Percentiles rank a stretch among this genome's conserved stretches.
Evolutionary conservation across 2,113 vertebrate genomes (phyloP).

Genomic region (Malurus elegans): DNA sequence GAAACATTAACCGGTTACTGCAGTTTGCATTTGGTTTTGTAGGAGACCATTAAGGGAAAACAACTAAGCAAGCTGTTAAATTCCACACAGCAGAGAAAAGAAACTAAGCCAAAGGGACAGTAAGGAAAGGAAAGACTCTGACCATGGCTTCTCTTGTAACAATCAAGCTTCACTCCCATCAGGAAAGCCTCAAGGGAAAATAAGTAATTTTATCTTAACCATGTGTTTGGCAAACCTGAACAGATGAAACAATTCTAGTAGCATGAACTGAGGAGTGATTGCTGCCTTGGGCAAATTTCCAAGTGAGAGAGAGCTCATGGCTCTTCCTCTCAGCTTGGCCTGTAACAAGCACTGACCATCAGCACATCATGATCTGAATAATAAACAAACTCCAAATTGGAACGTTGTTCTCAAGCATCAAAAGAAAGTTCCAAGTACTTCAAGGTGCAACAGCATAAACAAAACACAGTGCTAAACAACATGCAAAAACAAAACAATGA

Average conservation of each 20-base stretch:
- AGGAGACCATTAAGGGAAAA: background rate
- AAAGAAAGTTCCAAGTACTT: background rate
- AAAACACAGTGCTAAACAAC: background rate
- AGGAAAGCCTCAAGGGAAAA: slow-evolving; percentile 45
- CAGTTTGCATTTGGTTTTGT: background rate
- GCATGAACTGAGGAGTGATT: background rate
- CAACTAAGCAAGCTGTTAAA: background rate
- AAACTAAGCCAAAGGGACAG: background rate
- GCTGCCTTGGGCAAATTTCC: slow-evolving; percentile 32
- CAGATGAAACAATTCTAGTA: slow-evolving; percentile 9
- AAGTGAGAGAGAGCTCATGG: background rate
- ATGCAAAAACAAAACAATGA: background rate
- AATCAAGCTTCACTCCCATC: background rate
- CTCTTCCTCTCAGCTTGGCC: background rate
- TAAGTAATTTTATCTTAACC: slow-evolving; percentile 38
- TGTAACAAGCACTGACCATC: background rate
- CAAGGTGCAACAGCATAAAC: background rate
- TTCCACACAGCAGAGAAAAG: background rate
- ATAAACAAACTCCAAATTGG: background rate
- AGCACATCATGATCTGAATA: slow-evolving; percentile 3
- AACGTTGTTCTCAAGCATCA: background rate
- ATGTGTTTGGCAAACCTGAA: slow-evolving; percentile 14
- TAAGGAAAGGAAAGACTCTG: background rate
- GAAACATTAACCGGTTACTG: background rate
- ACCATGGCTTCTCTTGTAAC: background rate